A percentile compares a stretch with the other conserved stretches of the same genome.
Conservation (phyloP, 2,888 invertebrate species). For the Chrysomela aeneicollis region DNA sequence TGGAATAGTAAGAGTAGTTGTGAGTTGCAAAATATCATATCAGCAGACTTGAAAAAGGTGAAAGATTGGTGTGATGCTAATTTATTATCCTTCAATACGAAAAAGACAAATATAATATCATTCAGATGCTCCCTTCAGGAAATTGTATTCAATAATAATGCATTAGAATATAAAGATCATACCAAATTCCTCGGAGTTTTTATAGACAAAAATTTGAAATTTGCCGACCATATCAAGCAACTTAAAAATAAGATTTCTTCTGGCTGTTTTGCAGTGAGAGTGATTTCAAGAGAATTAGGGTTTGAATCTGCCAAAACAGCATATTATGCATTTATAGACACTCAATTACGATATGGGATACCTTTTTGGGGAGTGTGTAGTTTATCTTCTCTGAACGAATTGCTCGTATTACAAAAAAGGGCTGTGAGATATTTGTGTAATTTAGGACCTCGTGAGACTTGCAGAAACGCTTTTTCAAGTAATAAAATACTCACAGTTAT, state of each 20-base stretch:
- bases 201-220: constrained; percentile 14
- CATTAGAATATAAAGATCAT: not conserved
- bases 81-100: not conserved
- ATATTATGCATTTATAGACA: not conserved
- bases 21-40: too few relatives aligned
- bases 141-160: too few relatives aligned
- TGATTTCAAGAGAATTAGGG: constrained; percentile 10
- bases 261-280: constrained; percentile 17
- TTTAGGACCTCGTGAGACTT: not conserved
- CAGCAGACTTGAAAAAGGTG: too few relatives aligned
- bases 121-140: constrained; percentile 1
- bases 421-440: not conserved
- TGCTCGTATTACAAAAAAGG: not conserved
- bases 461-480: not conserved
- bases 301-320: constrained; percentile 1
- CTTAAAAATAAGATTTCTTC: constrained; percentile 22
- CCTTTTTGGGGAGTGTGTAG: constrained; percentile 9
- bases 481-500: constrained; percentile 5
- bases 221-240: constrained; percentile 12
- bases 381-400: not conserved
- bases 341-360: constrained; percentile 9
- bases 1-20: not conserved
- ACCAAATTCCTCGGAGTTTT: constrained; percentile 18
- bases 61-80: not conserved
- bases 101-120: not conserved